Conservation (phyloP, 2,888 invertebrate species). For the Zhengitettix transpicula region DNA sequence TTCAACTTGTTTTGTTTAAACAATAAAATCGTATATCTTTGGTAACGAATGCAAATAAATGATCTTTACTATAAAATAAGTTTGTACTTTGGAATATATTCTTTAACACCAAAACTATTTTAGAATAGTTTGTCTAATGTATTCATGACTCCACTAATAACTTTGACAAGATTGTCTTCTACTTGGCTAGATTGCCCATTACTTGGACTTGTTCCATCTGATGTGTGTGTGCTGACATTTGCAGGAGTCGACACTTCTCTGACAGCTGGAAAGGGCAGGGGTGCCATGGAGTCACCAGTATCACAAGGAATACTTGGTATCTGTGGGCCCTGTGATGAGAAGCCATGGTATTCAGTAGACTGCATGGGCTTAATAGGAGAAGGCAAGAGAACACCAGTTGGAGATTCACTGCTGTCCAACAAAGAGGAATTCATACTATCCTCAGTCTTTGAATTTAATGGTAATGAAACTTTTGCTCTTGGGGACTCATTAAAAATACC, state of each 20-base stretch:
- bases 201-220: not conserved
- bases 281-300: constrained; percentile 15
- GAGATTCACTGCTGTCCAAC: constrained; percentile 18
- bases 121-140: constrained; percentile 10
- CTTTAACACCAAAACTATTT: not conserved
- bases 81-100: no score
- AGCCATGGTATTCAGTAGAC: constrained; percentile 25
- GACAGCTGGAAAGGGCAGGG: not conserved
- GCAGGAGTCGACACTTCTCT: not conserved
- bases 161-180: constrained; percentile 7
- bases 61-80: no score
- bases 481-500: not conserved
- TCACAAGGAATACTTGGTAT: constrained; percentile 22
- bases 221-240: not conserved
- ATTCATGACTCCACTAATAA: constrained; percentile 9
- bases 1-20: no score
- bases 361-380: constrained; percentile 37
- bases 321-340: constrained; percentile 20
- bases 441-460: not conserved
- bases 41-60: no score
- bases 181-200: constrained; percentile 1
- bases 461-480: not conserved
- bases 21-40: no score
- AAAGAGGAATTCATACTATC: constrained; percentile 12
- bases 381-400: constrained; percentile 34